Base-by-base conservation (phyloP, 2,113 vertebrate genomes). In the Austrofundulus limnaeus region DNA sequence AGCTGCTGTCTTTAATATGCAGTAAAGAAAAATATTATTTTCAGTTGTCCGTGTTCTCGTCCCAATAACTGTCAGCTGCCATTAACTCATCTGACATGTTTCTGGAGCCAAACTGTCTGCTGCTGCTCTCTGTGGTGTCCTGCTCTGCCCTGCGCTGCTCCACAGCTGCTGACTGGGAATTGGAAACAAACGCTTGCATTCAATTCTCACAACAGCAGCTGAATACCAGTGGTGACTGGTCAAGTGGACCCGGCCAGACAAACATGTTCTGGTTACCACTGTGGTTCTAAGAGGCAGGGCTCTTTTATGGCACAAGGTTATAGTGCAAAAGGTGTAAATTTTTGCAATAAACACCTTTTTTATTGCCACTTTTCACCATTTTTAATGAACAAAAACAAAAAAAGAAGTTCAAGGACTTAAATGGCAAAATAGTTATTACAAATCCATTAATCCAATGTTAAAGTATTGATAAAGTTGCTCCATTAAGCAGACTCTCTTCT, bases 171-270 rank as follows among this genome's bases (percentile, higher is more conserved):
- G n/a, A 23, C 19, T 39, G 4, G 24, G 38, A 52, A 52, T 48
- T 12, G 20, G 1, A 53, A 19, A 78, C 70, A 74, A 70, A 56
- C 19, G 47, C 34, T 42, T 50, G 64, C 64, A 72, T 72, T 78
- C 68, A 78, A 23, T 42, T 3, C 21, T 13, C 19, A 70, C 37
- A 50, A 66, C 58, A 41, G 46, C 47, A 13, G 16, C 28, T 17
- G 71, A 54, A 72, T 48, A 23, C 51, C 63, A 51, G 25, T 7
- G 45, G 50, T 16, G 38, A 46, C 46, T 55, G 63, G 67, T 57
- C 46, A 19, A 72, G 54, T 28, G 65, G 0, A n/a, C 1, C 55
- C 13, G 0, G 50, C 19, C 25, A 45, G 56, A 49, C 61, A 58
- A 66, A 58, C 42, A 2, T 52, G 20, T 41, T 19, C 12, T 68